Conservation (phyloP, 2,113 vertebrate genomes). For the Eulemur rufifrons region DNA sequence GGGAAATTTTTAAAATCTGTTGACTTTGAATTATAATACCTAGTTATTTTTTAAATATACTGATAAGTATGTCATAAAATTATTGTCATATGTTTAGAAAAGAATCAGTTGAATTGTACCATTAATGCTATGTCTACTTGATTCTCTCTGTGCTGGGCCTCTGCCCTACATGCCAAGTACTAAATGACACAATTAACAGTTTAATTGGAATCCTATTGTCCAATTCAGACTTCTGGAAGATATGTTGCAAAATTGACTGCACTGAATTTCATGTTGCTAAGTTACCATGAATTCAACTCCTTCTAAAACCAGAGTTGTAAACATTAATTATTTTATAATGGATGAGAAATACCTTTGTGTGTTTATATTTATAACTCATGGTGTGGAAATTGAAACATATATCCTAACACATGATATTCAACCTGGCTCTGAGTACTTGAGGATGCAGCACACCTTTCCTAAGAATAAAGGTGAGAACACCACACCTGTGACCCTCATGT, state of each 20-base stretch:
- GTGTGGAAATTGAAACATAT: not conserved
- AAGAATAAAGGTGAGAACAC: not conserved
- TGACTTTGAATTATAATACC: not conserved
- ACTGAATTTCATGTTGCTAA: slow-evolving; percentile 62
- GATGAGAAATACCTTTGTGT: slow-evolving; percentile 43
- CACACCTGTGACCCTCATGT: not conserved
- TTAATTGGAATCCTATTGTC: slow-evolving; percentile 65
- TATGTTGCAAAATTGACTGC: slow-evolving; percentile 32
- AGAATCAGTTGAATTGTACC: not conserved
- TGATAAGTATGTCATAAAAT: not conserved
- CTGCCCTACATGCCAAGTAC: slow-evolving; percentile 37
- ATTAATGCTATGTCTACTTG: not conserved
- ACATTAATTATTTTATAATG: slow-evolving; percentile 56
- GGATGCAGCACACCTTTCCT: not conserved
- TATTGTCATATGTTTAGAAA: slow-evolving; percentile 34
- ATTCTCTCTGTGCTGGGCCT: not conserved
- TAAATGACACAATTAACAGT: slow-evolving; percentile 64
- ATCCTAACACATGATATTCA: not conserved
- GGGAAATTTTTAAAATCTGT: not conserved
- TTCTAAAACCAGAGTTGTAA: slow-evolving; percentile 47
- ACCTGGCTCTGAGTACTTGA: not conserved
- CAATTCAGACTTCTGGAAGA: slow-evolving; percentile 25
- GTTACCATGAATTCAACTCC: slow-evolving; percentile 43
- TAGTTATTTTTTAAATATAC: slow-evolving; percentile 1
- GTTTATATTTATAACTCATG: slow-evolving; percentile 31